Evolutionary conservation across 2,888 invertebrate genomes (phyloP), one percentile per base, ranked within the genome.

Genomic region (Drosophila merina): DNA sequence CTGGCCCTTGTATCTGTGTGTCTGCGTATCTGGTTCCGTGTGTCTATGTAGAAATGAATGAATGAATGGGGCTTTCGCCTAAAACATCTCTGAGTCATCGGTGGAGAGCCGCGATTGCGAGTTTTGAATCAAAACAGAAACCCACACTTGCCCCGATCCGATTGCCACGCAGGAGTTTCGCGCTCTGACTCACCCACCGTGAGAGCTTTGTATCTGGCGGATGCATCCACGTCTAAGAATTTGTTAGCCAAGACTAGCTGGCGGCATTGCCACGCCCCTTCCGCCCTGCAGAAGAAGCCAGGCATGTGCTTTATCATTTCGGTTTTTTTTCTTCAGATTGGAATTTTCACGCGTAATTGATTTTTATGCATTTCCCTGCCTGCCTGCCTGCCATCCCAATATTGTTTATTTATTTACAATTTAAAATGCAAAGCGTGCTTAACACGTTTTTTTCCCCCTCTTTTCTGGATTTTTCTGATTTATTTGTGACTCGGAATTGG

Each of bases 281-380:
- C 7, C 33, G 10, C 28, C 20, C 31, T 7, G 14, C 20, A 12
- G 42, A 8, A 8, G 1, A 26, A 26, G 79, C 57, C 36, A 57
- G 81, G 59, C 81, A 64, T 75, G 67, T 75, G n/a, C 20, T 56
- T 36, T n/a, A 36, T 36, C 36, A n/a, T 36, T 62, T 54, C 36
- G 38, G 9, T 45, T 59, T 31, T 67, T 63, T 72, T 76, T 51
- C 51, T 48, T 49, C 62, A 40, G 51, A 45, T 52, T 83, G 72
- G 45, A 72, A 67, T 87, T 85, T 82, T 88, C 86, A 87, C 79
- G 88, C 83, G 77, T 86, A 83, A 83, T 83, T 83, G 88, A 87
- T 87, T 85, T 83, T 74, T 48, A 78, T 75, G 86, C 85, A 84
- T 48, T 80, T 74, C 40, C 26, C 20, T 7, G 20, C 12, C 45